Evolutionary conservation across 1,140 invertebrate species (phyloP).

Genomic region (Heliconius nattereri): DNA sequence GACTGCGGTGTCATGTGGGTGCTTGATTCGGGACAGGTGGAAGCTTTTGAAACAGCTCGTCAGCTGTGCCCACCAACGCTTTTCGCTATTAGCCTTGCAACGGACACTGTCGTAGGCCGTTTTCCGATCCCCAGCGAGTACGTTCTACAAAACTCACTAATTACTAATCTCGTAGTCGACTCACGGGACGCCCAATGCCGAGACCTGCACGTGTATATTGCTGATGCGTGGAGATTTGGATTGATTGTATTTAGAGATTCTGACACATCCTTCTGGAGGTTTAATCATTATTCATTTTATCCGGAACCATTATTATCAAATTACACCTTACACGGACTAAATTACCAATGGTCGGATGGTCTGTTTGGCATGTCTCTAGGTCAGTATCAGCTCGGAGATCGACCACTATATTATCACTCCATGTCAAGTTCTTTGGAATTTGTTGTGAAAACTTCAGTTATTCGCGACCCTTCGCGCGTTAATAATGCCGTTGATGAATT

Average conservation of each 20-base stretch:
- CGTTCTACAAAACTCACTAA: constrained; percentile 87
- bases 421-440: constrained; percentile 90
- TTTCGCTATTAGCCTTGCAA: constrained; percentile 86
- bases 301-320: constrained; percentile 88
- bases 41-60: constrained; percentile 84
- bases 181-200: constrained; percentile 84
- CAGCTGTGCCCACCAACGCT: constrained; percentile 88
- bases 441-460: constrained; percentile 84
- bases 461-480: constrained; percentile 84
- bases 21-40: constrained; percentile 88
- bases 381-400: constrained; percentile 82
- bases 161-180: constrained; percentile 88
- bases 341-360: constrained; percentile 91
- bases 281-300: constrained; percentile 88
- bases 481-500: constrained; percentile 83
- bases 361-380: constrained; percentile 89
- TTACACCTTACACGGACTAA: constrained; percentile 86
- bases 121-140: constrained; percentile 85
- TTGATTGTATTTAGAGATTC: constrained; percentile 86
- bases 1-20: constrained; percentile 88
- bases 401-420: constrained; percentile 88
- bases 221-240: constrained; percentile 89
- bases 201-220: constrained; percentile 86
- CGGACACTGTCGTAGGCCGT: constrained; percentile 83
- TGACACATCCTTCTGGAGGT: constrained; percentile 85